These are phyloP conservation scores for Hozukius guyotensis DNA, from an alignment of 2,797 vertebrate genomes.

Conservation along the genomic window DNA sequence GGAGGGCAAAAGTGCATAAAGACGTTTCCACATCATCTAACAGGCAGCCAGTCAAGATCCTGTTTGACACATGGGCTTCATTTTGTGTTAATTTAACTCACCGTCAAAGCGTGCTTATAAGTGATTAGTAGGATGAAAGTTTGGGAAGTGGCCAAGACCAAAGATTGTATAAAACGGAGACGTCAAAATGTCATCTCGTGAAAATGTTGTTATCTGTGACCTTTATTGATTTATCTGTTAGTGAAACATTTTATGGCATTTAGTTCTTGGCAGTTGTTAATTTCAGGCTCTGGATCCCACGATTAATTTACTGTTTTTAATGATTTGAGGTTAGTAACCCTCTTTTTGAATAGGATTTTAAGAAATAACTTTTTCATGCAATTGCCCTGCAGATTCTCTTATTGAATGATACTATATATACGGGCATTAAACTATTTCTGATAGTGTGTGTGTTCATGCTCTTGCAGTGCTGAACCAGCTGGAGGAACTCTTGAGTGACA, in stretches of 20 bases:
- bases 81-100: conserved; percentile 26
- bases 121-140: conserved; percentile 30
- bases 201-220: conserved; percentile 28
- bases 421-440: not conserved
- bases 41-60: conserved; percentile 27
- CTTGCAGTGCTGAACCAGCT: conserved; percentile 95
- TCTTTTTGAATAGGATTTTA: not conserved
- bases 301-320: conserved; percentile 17
- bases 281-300: conserved; percentile 29
- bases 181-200: conserved; percentile 25
- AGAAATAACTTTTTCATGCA: not conserved
- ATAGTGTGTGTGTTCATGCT: not conserved
- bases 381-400: not conserved
- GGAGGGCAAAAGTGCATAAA: not conserved
- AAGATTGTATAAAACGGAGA: conserved; percentile 7
- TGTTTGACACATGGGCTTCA: conserved; percentile 35
- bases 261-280: conserved; percentile 28
- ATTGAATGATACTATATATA: not conserved
- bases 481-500: conserved; percentile 97
- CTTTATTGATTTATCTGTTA: conserved; percentile 23
- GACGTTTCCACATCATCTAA: conserved; percentile 14
- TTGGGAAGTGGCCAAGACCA: conserved; percentile 35
- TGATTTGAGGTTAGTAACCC: conserved; percentile 1
- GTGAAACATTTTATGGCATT: conserved; percentile 26
- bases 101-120: not conserved